These are phyloP conservation scores for Salminus brasiliensis DNA, from an alignment of 2,113 vertebrate species.

Conservation along the genomic window DNA sequence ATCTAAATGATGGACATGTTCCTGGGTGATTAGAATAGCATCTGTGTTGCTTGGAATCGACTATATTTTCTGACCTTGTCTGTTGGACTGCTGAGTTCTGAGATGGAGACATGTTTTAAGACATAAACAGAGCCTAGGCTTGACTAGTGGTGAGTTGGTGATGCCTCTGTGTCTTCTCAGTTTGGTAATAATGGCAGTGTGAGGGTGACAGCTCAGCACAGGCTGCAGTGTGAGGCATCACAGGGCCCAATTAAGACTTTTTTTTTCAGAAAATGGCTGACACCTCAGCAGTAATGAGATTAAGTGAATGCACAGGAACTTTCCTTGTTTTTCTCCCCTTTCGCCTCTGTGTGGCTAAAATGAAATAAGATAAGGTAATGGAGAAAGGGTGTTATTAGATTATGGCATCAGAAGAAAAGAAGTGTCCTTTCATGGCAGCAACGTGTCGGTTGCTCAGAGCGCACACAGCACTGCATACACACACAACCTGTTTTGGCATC, in stretches of 20 bases:
- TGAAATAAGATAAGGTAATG: constrained; percentile 76
- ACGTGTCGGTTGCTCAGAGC: constrained; percentile 51
- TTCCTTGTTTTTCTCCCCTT: constrained; percentile 61
- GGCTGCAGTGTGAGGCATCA: constrained; percentile 47
- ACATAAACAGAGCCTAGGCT: too few relatives aligned
- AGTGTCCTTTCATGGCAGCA: constrained; percentile 46
- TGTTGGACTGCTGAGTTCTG: too few relatives aligned
- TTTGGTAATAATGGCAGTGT: background rate
- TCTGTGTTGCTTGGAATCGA: too few relatives aligned
- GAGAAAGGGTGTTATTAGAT: constrained; percentile 71
- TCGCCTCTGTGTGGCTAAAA: constrained; percentile 66
- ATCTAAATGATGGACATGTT: too few relatives aligned
- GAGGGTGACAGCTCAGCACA: constrained; percentile 4
- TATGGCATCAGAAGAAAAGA: constrained; percentile 57
- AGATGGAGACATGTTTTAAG: too few relatives aligned
- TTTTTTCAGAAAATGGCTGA: constrained; percentile 57
- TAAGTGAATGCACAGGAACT: constrained; percentile 64
- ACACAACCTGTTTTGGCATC: constrained; percentile 48
- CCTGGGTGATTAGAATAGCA: too few relatives aligned
- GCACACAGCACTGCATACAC: constrained; percentile 38
- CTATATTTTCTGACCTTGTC: too few relatives aligned
- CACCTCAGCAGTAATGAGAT: constrained; percentile 62
- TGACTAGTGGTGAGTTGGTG: background rate
- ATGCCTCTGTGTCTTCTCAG: background rate
- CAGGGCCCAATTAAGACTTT: constrained; percentile 32